A percentile compares a stretch with the other conserved stretches of the same genome.
phyloP scores from a whole-genome alignment of 2,113 vertebrate species.

The Uropsilus gracilis region DNA sequence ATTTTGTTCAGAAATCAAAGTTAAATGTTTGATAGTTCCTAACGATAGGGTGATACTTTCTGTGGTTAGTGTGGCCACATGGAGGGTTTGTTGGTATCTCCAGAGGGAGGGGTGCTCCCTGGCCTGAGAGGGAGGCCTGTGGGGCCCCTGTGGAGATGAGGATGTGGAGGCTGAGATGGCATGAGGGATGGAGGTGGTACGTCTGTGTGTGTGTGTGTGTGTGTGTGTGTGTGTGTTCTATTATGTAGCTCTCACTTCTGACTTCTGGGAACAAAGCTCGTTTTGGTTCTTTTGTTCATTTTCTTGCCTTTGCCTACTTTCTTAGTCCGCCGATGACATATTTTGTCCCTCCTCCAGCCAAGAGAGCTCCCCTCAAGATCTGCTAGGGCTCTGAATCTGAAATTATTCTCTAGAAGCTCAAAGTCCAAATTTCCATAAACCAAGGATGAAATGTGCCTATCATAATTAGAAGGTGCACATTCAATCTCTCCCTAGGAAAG shows the following conservation, averaged over 20 bases:
- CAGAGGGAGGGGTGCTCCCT: background rate
- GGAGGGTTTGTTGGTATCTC: no score
- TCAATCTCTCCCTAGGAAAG: background rate
- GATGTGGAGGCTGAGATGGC: background rate
- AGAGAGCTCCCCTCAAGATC: background rate
- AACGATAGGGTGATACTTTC: background rate
- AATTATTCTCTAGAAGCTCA: background rate
- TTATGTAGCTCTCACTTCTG: background rate
- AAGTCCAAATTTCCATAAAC: background rate
- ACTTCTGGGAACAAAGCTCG: background rate
- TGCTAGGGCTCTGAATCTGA: background rate
- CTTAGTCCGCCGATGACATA: background rate
- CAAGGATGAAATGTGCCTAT: background rate
- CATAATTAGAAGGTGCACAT: background rate
- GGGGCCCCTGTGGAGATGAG: background rate
- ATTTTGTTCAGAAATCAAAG: background rate
- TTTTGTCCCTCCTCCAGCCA: rapidly evolving
- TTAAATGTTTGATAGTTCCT: background rate
- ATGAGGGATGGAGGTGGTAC: background rate
- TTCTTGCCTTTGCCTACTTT: background rate
- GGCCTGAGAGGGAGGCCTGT: background rate
- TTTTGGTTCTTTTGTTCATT: background rate
- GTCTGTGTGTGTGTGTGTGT: no score
- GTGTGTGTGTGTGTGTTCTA: background rate
- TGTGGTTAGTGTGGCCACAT: background rate